Conservation (phyloP, 2,888 invertebrate species). For the Cybosia mesomella region DNA sequence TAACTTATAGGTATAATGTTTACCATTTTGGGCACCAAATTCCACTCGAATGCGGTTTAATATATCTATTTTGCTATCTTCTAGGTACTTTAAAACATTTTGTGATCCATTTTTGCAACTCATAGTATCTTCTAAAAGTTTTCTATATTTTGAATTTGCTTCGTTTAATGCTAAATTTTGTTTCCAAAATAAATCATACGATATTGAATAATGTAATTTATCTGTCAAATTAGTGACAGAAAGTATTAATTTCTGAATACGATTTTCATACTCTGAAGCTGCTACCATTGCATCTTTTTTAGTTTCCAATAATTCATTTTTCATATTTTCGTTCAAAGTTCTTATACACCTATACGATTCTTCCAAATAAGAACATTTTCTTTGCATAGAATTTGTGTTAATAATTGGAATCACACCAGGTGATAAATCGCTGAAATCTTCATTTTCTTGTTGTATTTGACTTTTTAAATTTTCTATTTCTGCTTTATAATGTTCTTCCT, state of each 20-base stretch:
- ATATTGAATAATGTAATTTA: slow-evolving; percentile 80
- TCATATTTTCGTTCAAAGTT: slow-evolving; percentile 83
- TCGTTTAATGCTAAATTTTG: slow-evolving; percentile 84
- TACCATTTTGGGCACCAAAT: slow-evolving; percentile 40
- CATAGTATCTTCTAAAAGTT: slow-evolving; percentile 64
- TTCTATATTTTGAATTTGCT: slow-evolving; percentile 83
- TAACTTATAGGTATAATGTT: neutral
- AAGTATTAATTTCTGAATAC: slow-evolving; percentile 76
- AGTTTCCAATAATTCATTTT: slow-evolving; percentile 80
- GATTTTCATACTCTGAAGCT: slow-evolving; percentile 74
- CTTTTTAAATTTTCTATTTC: slow-evolving; percentile 76
- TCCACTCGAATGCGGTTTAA: slow-evolving; percentile 73
- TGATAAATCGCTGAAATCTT: slow-evolving; percentile 73
- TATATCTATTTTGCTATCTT: slow-evolving; percentile 71
- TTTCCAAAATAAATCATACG: slow-evolving; percentile 81
- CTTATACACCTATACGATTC: slow-evolving; percentile 77
- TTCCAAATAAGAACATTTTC: slow-evolving; percentile 79
- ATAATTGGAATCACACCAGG: slow-evolving; percentile 70
- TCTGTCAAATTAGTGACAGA: slow-evolving; percentile 75
- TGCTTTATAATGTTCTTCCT: slow-evolving; percentile 80
- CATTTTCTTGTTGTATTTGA: slow-evolving; percentile 65
- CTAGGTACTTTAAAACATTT: slow-evolving; percentile 56
- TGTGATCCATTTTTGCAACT: slow-evolving; percentile 53
- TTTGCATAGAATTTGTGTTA: slow-evolving; percentile 62
- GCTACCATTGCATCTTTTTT: slow-evolving; percentile 80